Conservation (phyloP, 2,888 invertebrate genomes). For the Fissipunctia ypsillon region DNA sequence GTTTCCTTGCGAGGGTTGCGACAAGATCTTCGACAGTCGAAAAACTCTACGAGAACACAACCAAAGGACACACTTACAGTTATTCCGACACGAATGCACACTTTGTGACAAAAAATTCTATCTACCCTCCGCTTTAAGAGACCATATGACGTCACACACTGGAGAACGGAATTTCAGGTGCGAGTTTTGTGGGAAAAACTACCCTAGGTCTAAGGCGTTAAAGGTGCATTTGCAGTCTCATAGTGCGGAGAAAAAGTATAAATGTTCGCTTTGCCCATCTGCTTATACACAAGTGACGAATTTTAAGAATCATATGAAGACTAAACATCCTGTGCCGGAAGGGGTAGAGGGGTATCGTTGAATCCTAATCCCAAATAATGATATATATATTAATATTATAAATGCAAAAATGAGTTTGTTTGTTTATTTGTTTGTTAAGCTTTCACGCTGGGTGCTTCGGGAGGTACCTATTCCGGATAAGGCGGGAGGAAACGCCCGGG, state of each 20-base stretch:
- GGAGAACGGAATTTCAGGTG: constrained; percentile 88
- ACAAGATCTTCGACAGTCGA: constrained; percentile 74
- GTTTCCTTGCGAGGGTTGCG: constrained; percentile 75
- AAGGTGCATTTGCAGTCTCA: constrained; percentile 88
- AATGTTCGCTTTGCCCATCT: constrained; percentile 83
- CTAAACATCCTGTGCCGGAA: constrained; percentile 73
- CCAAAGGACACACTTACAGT: constrained; percentile 72
- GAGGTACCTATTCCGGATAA: no score
- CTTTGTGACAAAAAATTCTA: constrained; percentile 83
- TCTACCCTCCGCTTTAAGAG: constrained; percentile 78
- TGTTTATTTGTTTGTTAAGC: no score
- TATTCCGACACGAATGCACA: constrained; percentile 80
- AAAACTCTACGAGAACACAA: constrained; percentile 75
- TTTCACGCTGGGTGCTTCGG: no score
- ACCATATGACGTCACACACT: constrained; percentile 88
- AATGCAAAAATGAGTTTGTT: no score
- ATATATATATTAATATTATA: no score
- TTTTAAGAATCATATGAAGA: constrained; percentile 86
- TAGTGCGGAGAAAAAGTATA: constrained; percentile 84
- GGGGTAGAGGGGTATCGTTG: constrained; percentile 34
- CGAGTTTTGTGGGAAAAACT: constrained; percentile 87
- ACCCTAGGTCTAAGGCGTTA: constrained; percentile 84
- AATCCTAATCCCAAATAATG: no score
- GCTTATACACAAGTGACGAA: constrained; percentile 87
- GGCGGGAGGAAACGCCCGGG: no score